Percentiles rank a stretch among this genome's conserved stretches.
These are phyloP conservation scores for Montipora sp. DNA, from an alignment of 64 coral and sea anemone genomes.

Conservation along the genomic window DNA sequence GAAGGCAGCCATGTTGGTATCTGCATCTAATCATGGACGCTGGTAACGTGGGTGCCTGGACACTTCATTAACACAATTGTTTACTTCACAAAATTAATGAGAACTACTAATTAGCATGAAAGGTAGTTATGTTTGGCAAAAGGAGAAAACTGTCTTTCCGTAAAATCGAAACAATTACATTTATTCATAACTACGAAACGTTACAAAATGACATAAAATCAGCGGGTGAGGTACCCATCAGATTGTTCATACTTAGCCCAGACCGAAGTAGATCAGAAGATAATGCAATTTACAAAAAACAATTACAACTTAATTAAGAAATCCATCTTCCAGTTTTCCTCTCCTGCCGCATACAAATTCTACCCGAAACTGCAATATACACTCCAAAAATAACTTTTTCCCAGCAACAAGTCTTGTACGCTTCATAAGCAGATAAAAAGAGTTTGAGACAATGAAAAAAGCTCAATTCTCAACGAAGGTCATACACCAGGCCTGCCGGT, in stretches of 20 bases:
- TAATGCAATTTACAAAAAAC: too few species aligned
- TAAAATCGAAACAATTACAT: not conserved
- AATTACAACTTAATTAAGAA: too few species aligned
- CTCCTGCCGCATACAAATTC: too few species aligned
- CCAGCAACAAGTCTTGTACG: not conserved
- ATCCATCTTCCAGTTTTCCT: too few species aligned
- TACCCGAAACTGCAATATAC: not conserved
- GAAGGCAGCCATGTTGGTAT: too few species aligned
- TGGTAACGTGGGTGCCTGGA: too few species aligned
- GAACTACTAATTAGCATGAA: too few species aligned
- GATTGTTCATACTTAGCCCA: not conserved
- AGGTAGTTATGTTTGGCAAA: too few species aligned
- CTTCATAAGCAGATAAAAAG: not conserved
- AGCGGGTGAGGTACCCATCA: not conserved
- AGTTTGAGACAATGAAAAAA: not conserved
- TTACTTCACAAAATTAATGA: too few species aligned
- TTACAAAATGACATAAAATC: not conserved
- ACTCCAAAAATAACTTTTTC: not conserved
- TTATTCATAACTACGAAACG: not conserved
- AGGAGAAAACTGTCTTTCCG: too few species aligned
- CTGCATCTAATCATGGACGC: too few species aligned
- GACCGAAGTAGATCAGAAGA: not conserved
- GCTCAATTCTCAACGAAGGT: not conserved
- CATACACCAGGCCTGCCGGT: conserved; percentile 27
- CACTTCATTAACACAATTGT: too few species aligned